Base-by-base conservation (phyloP, 2,797 vertebrate species). In the Leptatherina wallacei region DNA sequence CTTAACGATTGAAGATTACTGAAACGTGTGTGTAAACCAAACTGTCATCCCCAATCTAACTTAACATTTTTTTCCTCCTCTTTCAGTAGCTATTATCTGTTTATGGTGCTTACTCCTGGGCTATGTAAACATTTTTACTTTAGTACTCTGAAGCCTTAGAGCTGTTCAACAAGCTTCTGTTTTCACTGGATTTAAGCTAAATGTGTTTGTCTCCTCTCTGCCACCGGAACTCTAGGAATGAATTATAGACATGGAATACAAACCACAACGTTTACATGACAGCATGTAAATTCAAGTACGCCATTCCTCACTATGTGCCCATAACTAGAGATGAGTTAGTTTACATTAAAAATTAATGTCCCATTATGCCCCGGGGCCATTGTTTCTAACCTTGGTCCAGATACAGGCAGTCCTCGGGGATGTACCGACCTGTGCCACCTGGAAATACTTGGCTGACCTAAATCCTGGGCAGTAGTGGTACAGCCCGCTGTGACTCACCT, bases 341-440 rank as follows among this genome's bases (percentile, higher is more conserved):
- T 93, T 93, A 91, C 89, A 91, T 94, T 92, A 94, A 94, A 93
- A 93, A 88, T 91, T 78, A 91, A 87, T 89, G 87, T 89, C 61
- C 91, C 88, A 80, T 80, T 84, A 83, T 88, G 80, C 70, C 72
- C 73, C 51, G 58, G 82, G 88, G 89, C 80, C 71, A 71, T 60
- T 83, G 85, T 82, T 82, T 80, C 88, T 90, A 81, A 93, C 93
- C 92, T 93, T 91, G 92, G 90, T 90, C 88, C 86, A 90, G 90
- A 89, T 89, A 88, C 86, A 85, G 79, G 78, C 88, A 73, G 76
- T 91, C 91, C 87, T 89, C 56, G 4, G 83, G 88, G 88, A 89
- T 87, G 81, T 82, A 87, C 84, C 85, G 83, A 87, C 84, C 86
- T 60, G 9, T 70, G 76, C 92, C 91, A 93, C 91, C 91, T 93